These are phyloP conservation scores for Lepidostoma basale DNA, from an alignment of 1,140 invertebrate species.

Conservation along the genomic window DNA sequence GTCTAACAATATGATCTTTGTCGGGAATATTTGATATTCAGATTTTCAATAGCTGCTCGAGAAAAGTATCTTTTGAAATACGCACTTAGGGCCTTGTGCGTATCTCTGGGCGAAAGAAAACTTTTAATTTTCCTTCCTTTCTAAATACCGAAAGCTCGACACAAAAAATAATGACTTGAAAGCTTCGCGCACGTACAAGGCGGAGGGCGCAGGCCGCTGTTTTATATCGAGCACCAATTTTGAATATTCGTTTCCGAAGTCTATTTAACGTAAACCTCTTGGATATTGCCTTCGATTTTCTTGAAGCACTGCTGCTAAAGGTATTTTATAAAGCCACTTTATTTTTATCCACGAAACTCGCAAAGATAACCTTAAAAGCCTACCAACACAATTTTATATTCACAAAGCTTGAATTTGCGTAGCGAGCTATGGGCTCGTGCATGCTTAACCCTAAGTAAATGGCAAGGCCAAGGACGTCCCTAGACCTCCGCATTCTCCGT, in stretches of 20 bases:
- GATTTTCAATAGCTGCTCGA: too few species aligned
- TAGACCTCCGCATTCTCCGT: too few species aligned
- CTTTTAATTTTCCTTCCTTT: neutral
- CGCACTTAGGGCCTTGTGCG: too few species aligned
- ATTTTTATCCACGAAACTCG: neutral
- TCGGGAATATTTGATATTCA: too few species aligned
- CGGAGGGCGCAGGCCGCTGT: neutral
- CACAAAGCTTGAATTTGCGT: slow-evolving; percentile 12
- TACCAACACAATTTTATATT: slow-evolving; percentile 10
- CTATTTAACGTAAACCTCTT: slow-evolving; percentile 19
- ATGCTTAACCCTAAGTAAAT: too few species aligned
- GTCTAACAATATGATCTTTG: too few species aligned
- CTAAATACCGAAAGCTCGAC: neutral
- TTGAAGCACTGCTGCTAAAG: slow-evolving; percentile 1
- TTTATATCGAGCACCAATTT: slow-evolving; percentile 20
- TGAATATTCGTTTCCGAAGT: slow-evolving; percentile 15
- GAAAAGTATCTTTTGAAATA: too few species aligned
- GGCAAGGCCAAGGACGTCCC: neutral
- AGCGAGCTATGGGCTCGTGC: slow-evolving; percentile 1
- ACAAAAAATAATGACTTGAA: slow-evolving; percentile 19
- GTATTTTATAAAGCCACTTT: slow-evolving; percentile 20
- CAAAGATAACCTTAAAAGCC: slow-evolving; percentile 19
- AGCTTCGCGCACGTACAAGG: slow-evolving; percentile 8
- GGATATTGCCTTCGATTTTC: slow-evolving; percentile 17
- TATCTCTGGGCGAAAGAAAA: too few species aligned